phyloP scores from a whole-genome alignment of 1,140 invertebrate species.

The Sitobion miscanthi region DNA sequence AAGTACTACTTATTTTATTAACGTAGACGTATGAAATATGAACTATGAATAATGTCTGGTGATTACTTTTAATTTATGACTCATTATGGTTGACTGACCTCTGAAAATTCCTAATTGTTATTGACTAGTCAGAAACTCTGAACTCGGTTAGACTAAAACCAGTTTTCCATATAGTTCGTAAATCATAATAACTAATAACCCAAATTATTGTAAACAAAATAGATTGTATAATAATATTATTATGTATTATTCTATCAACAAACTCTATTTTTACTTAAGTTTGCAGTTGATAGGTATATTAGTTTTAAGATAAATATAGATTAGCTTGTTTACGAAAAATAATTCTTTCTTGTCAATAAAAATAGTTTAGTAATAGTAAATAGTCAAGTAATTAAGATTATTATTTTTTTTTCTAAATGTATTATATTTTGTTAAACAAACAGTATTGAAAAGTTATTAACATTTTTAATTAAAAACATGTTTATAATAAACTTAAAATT shows the following conservation, averaged over 20 bases:
- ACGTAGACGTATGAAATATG: too few species aligned
- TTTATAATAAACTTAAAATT: too few species aligned
- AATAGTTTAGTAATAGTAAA: too few species aligned
- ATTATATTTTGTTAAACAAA: too few species aligned
- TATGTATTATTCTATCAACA: not conserved
- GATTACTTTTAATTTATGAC: constrained; percentile 25
- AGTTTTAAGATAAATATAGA: constrained; percentile 3
- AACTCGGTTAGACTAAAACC: not conserved
- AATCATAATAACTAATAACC: not conserved
- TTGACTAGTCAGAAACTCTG: not conserved
- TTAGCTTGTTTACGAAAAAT: not conserved
- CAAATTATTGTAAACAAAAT: not conserved
- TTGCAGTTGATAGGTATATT: not conserved
- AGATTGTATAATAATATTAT: not conserved
- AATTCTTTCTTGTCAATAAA: not conserved
- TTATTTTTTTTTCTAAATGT: too few species aligned
- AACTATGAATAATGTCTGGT: not conserved
- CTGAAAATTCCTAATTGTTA: not conserved
- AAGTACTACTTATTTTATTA: too few species aligned
- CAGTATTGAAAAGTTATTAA: too few species aligned
- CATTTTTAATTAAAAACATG: not conserved
- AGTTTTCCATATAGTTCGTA: not conserved
- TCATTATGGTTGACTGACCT: constrained; percentile 35
- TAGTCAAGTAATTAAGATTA: too few species aligned
- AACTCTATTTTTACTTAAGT: not conserved